Conservation (phyloP, 2,888 invertebrate genomes). For the Hirtodrosophila alboralis region DNA sequence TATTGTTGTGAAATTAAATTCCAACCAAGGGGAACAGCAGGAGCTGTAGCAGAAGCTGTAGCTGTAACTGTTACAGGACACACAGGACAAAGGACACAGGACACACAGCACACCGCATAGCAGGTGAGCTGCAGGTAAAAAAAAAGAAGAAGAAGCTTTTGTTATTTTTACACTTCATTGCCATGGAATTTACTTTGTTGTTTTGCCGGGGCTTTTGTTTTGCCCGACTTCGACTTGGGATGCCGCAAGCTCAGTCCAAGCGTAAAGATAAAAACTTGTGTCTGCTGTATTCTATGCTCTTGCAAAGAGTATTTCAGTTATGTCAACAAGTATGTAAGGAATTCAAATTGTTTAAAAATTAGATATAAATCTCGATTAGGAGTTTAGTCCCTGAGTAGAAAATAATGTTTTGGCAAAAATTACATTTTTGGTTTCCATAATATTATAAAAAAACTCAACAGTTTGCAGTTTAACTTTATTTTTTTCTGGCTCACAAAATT, state of each 20-base stretch:
- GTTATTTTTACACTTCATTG: constrained; percentile 79
- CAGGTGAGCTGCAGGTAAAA: constrained; percentile 1
- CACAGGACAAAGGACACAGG: not conserved
- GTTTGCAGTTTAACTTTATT: too few species aligned
- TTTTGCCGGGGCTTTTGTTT: constrained; percentile 53
- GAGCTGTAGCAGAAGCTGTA: not conserved
- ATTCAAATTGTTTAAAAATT: too few species aligned
- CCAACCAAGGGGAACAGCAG: constrained; percentile 55
- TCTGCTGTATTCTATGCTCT: constrained; percentile 36
- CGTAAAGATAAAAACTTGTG: constrained; percentile 78
- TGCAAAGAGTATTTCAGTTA: too few species aligned
- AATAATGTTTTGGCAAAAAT: too few species aligned
- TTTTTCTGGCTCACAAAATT: too few species aligned
- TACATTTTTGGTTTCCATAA: too few species aligned
- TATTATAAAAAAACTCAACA: too few species aligned
- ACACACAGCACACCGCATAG: not conserved
- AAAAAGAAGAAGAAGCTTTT: constrained; percentile 64
- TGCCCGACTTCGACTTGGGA: constrained; percentile 60
- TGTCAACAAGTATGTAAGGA: too few species aligned
- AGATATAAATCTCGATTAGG: too few species aligned
- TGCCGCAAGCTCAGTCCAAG: constrained; percentile 69
- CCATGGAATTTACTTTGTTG: constrained; percentile 74
- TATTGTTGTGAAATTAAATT: constrained; percentile 75
- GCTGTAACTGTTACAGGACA: constrained; percentile 7
- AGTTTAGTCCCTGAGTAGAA: too few species aligned